phyloP scores from a whole-genome alignment of 2,888 invertebrate species.

The Chromoteleia sp. region DNA sequence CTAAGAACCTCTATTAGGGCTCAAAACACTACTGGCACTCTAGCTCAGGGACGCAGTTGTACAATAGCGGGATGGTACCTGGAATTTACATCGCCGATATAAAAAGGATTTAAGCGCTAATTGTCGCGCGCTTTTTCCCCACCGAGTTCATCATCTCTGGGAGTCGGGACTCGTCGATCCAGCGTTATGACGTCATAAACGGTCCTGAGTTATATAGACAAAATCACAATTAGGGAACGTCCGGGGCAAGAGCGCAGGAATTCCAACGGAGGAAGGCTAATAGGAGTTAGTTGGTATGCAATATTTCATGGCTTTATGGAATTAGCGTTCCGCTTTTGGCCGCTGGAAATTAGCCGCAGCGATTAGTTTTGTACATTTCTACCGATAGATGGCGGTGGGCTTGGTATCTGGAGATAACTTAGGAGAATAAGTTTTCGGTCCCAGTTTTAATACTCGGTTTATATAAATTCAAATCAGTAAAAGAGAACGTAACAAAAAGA shows the following conservation, averaged over 20 bases:
- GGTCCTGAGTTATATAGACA: conserved; percentile 58
- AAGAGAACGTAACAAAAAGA: no score
- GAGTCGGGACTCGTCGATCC: conserved; percentile 36
- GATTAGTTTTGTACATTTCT: conserved; percentile 34
- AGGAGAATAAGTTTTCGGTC: no score
- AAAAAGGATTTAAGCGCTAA: conserved; percentile 60
- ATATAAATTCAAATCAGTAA: no score
- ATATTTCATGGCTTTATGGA: conserved; percentile 61
- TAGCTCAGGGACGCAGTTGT: conserved; percentile 76
- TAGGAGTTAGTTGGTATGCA: conserved; percentile 43
- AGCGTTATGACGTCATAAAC: conserved; percentile 64
- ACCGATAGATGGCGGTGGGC: conserved; percentile 18
- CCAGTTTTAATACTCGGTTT: no score
- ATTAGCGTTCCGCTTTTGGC: conserved; percentile 40
- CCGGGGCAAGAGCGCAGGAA: conserved; percentile 39
- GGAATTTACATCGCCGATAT: conserved; percentile 59
- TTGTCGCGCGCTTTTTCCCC: conserved; percentile 41
- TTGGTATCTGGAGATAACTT: no score
- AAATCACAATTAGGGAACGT: conserved; percentile 59
- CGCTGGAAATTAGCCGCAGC: conserved; percentile 36
- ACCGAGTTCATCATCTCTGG: conserved; percentile 46
- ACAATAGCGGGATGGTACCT: conserved; percentile 60
- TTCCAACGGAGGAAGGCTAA: conserved; percentile 34
- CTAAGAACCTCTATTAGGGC: conserved; percentile 79
- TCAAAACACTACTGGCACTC: conserved; percentile 77